phyloP scores from a whole-genome alignment of 1,140 invertebrate species.

The Halesus radiatus region DNA sequence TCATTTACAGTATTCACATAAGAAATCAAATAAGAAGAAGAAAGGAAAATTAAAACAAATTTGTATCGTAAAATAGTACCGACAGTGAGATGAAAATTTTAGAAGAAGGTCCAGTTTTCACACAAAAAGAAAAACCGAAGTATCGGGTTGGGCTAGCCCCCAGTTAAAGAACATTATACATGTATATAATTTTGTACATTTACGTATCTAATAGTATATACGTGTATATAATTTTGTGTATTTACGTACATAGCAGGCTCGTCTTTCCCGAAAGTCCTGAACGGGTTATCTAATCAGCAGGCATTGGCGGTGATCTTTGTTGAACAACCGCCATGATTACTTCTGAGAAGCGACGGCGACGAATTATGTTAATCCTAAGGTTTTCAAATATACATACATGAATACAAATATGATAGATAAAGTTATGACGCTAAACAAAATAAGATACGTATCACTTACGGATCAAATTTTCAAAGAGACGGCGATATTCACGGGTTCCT shows the following conservation, averaged over 20 bases:
- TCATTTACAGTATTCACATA: too few species aligned
- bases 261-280: background rate
- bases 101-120: too few species aligned
- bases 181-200: too few species aligned
- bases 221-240: background rate
- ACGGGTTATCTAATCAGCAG: conserved; percentile 16
- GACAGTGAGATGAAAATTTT: too few species aligned
- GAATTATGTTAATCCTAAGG: background rate
- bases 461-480: background rate
- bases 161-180: too few species aligned
- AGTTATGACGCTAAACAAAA: conserved; percentile 7
- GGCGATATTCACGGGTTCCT: too few species aligned
- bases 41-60: too few species aligned
- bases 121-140: too few species aligned
- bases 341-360: background rate
- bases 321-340: background rate
- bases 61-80: too few species aligned
- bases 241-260: background rate
- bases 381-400: conserved; percentile 2
- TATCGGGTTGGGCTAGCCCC: too few species aligned
- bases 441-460: conserved; percentile 2
- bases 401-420: conserved; percentile 1
- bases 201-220: too few species aligned
- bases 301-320: conserved; percentile 5
- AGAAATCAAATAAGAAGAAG: too few species aligned